Evolutionary conservation across 1,140 invertebrate genomes (phyloP).

Genomic region (Leptinotarsa defecta): DNA sequence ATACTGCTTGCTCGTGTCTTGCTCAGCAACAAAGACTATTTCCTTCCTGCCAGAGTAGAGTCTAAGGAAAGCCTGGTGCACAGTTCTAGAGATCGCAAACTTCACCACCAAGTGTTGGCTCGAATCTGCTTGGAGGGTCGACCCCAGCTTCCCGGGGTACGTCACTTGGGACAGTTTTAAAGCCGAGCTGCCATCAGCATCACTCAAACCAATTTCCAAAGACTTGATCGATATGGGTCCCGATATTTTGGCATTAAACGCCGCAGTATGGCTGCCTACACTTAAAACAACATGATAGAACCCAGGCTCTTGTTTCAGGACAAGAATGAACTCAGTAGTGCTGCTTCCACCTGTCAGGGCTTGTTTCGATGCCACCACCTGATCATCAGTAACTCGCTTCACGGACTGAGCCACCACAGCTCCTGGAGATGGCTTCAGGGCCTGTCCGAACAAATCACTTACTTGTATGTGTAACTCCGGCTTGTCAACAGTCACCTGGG

Average conservation of each 20-base stretch:
- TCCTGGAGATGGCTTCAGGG: constrained; percentile 65
- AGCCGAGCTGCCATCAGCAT: constrained; percentile 84
- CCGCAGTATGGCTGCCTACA: constrained; percentile 70
- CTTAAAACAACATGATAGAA: constrained; percentile 81
- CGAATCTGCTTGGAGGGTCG: constrained; percentile 78
- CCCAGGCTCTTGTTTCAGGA: constrained; percentile 81
- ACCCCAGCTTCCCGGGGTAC: constrained; percentile 72
- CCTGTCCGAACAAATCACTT: constrained; percentile 82
- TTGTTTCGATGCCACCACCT: constrained; percentile 73
- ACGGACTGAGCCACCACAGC: constrained; percentile 77
- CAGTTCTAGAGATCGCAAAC: constrained; percentile 77
- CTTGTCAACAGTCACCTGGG: constrained; percentile 70
- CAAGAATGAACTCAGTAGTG: constrained; percentile 75
- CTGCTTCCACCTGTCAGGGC: constrained; percentile 59
- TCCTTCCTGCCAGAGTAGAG: constrained; percentile 75
- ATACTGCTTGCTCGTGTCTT: constrained; percentile 81
- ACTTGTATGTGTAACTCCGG: constrained; percentile 77
- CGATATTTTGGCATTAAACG: constrained; percentile 73
- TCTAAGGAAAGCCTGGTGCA: constrained; percentile 93
- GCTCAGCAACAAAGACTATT: constrained; percentile 91
- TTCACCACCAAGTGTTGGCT: constrained; percentile 88
- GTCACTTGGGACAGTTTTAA: constrained; percentile 76
- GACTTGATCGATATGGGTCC: constrained; percentile 75
- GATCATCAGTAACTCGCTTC: constrained; percentile 73
- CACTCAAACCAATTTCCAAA: constrained; percentile 86